Evolutionary conservation across 92 coral and sea anemone species (phyloP).

Genomic region (Epizoanthus scotinus): DNA sequence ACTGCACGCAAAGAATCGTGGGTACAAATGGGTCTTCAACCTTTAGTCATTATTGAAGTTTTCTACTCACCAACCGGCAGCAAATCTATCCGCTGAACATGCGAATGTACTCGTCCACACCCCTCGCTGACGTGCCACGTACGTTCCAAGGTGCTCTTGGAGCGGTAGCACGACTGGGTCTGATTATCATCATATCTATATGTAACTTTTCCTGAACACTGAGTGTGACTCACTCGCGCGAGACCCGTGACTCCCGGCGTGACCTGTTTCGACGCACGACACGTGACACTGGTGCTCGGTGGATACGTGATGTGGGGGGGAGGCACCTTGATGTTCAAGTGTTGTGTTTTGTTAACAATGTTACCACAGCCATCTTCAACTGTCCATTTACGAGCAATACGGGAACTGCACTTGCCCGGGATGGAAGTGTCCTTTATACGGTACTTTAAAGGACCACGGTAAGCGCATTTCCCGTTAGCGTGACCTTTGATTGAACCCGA

Average conservation of each 20-base stretch:
- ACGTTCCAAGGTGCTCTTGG: conserved; percentile 60
- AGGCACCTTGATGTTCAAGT: conserved; percentile 54
- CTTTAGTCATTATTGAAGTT: too few species aligned
- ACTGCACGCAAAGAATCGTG: too few species aligned
- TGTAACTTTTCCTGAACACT: conserved; percentile 52
- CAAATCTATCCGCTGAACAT: conserved; percentile 61
- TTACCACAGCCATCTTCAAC: conserved; percentile 79
- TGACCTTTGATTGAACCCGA: conserved; percentile 35
- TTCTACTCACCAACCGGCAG: conserved; percentile 56
- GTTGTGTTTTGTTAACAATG: conserved; percentile 52
- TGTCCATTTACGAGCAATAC: conserved; percentile 65
- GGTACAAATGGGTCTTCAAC: too few species aligned
- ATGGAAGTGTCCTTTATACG: conserved; percentile 16
- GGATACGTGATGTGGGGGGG: conserved; percentile 60
- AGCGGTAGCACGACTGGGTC: conserved; percentile 48
- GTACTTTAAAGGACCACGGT: conserved; percentile 52
- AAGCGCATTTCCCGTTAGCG: conserved; percentile 61
- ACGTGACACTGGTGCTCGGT: conserved; percentile 45
- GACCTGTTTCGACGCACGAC: conserved; percentile 60
- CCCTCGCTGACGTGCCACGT: conserved; percentile 73
- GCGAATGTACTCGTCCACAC: conserved; percentile 51
- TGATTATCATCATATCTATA: conserved; percentile 47
- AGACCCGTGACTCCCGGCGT: conserved; percentile 50
- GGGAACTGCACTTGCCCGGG: conserved; percentile 40
- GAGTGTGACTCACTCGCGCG: not conserved